phyloP scores from a whole-genome alignment of 2,888 invertebrate species.

The Protophormia terraenovae region DNA sequence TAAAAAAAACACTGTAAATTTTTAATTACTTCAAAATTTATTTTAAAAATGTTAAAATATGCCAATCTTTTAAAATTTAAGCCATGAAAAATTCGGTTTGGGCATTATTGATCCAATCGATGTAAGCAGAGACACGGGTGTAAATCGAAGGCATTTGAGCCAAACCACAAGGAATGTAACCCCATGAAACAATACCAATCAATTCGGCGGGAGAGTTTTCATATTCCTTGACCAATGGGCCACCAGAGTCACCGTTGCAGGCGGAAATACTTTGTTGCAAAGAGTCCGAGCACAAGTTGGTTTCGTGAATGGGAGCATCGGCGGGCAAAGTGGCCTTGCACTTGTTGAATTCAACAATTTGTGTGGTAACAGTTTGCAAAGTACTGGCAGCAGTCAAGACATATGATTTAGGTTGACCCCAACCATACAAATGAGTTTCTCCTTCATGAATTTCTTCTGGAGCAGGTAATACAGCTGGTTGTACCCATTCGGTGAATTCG shows the following conservation, averaged over 20 bases:
- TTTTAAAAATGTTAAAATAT: background rate
- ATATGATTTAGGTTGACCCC: constrained; percentile 79
- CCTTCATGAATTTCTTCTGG: constrained; percentile 74
- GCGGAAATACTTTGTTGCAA: constrained; percentile 80
- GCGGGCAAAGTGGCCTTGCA: constrained; percentile 73
- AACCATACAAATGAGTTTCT: constrained; percentile 79
- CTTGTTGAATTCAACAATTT: constrained; percentile 72
- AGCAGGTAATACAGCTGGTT: constrained; percentile 79
- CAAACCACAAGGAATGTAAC: constrained; percentile 80
- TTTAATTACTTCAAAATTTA: background rate
- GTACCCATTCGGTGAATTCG: constrained; percentile 76
- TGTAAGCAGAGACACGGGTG: constrained; percentile 76
- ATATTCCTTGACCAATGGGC: constrained; percentile 76
- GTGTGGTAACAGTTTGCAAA: constrained; percentile 75
- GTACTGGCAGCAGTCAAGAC: constrained; percentile 71
- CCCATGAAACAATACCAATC: constrained; percentile 82
- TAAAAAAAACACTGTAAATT: background rate
- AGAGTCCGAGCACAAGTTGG: constrained; percentile 82
- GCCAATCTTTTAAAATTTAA: background rate
- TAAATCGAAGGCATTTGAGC: constrained; percentile 80
- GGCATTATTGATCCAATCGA: constrained; percentile 75
- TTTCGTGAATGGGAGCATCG: constrained; percentile 72
- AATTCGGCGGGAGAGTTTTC: constrained; percentile 55
- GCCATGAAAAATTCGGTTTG: constrained; percentile 71
- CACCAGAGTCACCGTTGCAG: constrained; percentile 81